Percentiles rank a stretch among this genome's conserved stretches.
phyloP scores from a whole-genome alignment of 1,140 invertebrate species.

The Anastrepha ludens region DNA sequence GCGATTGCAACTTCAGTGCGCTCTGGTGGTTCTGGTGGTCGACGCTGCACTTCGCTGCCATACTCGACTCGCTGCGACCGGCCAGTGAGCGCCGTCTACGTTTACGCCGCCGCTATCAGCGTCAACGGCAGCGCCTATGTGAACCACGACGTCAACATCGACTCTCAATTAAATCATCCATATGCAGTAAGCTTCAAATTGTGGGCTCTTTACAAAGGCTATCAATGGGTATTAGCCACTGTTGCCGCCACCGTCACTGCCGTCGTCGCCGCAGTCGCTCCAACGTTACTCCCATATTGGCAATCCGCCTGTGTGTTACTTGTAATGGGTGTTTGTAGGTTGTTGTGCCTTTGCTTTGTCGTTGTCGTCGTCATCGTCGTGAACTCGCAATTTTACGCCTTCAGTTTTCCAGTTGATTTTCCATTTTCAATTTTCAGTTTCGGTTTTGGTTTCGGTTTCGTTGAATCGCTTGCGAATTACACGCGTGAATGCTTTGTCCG shows the following conservation, averaged over 20 bases:
- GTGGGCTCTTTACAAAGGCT: neutral
- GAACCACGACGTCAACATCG: neutral
- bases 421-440: conserved; percentile 43
- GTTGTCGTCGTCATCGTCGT: neutral
- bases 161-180: conserved; percentile 6
- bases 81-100: conserved; percentile 31
- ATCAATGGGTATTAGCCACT: conserved; percentile 8
- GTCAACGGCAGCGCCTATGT: neutral
- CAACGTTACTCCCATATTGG: neutral
- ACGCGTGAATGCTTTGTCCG: conserved; percentile 20
- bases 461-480: conserved; percentile 40
- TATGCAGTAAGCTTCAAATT: conserved; percentile 34
- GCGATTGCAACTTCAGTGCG: conserved; percentile 44
- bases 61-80: conserved; percentile 31
- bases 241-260: neutral
- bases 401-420: conserved; percentile 48
- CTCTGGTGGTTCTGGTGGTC: conserved; percentile 50
- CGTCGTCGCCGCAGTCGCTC: neutral
- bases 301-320: neutral
- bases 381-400: conserved; percentile 37
- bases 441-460: conserved; percentile 47
- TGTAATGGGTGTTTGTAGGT: neutral
- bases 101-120: neutral
- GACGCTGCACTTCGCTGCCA: conserved; percentile 15
- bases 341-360: neutral